Base-by-base conservation (phyloP, 2,888 invertebrate genomes). In the Ceraclea dissimilis region DNA sequence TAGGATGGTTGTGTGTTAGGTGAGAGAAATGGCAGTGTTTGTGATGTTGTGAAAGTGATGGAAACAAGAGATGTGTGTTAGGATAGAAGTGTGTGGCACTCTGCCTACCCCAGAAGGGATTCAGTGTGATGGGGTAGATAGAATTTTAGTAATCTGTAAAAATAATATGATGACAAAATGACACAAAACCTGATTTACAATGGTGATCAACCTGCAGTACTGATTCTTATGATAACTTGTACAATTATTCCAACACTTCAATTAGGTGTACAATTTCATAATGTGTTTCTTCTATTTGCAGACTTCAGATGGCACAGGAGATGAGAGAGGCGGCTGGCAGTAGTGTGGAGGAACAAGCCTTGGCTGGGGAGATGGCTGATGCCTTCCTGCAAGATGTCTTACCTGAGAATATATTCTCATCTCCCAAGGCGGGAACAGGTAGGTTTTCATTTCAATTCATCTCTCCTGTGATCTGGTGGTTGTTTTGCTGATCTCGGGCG, bases 221-320 rank as follows among this genome's bases (percentile, higher is more conserved):
- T 62, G 62, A 62, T 17, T 5, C 18, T 11, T 46, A 13, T 11
- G 8, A 44, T 44, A 13, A 44, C 5, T 16, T 44, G 11, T 17
- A 44, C n/a, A 16, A 44, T 11, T 5, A 13, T 26, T 46, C 34
- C 16, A 19, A 8, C n/a, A n/a, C n/a, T n/a, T n/a, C n/a, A n/a
- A n/a, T n/a, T n/a, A 10, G 44, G 44, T 11, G 11, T 11, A 8
- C 8, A 31, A 31, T 31, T 8, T 26, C 4, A 55, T 39, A n/a
- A 8, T 1, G 49, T 2, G 17, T 16, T 16, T 46, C 31, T 43
- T 20, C 31, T 33, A 49, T 26, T 52, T 44, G 5, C 59, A 84
- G 94, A 65, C 81, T 93, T 54, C 97, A 98, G 78, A 96, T 99
- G 93, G 97, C 97, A 0, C 93, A 96, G 69, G 95, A 98, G 75